Conservation (phyloP, 2,888 invertebrate genomes). For the Acronicta aceris region DNA sequence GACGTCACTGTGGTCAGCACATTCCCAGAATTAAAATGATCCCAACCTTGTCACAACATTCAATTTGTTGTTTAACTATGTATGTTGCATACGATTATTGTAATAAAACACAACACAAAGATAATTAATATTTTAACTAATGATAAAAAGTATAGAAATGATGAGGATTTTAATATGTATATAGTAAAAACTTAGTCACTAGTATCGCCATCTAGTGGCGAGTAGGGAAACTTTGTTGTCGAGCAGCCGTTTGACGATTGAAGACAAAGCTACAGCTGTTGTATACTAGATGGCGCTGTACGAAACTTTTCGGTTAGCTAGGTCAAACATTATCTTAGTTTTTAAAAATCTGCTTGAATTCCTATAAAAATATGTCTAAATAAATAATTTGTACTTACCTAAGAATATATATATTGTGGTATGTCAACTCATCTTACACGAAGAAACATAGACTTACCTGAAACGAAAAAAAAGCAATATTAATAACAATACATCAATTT, state of each 20-base stretch:
- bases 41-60: background rate
- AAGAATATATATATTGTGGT: too few relatives aligned
- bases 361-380: background rate
- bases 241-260: too few relatives aligned
- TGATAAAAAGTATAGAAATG: too few relatives aligned
- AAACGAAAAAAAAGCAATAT: slow-evolving; percentile 37
- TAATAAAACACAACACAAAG: too few relatives aligned
- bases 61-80: background rate
- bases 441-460: slow-evolving; percentile 59
- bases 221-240: slow-evolving; percentile 56
- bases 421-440: background rate
- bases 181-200: background rate
- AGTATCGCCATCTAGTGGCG: slow-evolving; percentile 53
- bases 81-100: too few relatives aligned
- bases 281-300: slow-evolving; percentile 68
- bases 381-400: slow-evolving; percentile 17
- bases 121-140: too few relatives aligned
- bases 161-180: too few relatives aligned
- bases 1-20: slow-evolving; percentile 37
- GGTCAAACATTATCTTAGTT: too few relatives aligned
- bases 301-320: slow-evolving; percentile 1
- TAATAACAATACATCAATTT: slow-evolving; percentile 6
- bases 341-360: background rate
- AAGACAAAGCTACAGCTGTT: background rate
- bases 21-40: slow-evolving; percentile 30